phyloP scores from a whole-genome alignment of 1,140 invertebrate species.

The Stegodyphus dumicola region DNA sequence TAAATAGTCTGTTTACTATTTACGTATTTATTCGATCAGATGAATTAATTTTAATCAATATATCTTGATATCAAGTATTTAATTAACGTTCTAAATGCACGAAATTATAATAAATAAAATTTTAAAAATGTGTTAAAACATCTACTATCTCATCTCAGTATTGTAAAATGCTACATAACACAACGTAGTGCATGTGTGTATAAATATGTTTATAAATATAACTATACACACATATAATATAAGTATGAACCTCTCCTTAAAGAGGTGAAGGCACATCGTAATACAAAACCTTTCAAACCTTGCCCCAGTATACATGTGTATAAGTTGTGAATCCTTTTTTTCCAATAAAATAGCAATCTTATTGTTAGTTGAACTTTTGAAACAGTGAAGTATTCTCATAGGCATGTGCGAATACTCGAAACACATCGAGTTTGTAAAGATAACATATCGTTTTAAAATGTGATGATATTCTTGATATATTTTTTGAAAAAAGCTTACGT shows the following conservation, averaged over 20 bases:
- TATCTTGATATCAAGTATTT: neutral
- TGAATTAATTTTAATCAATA: neutral
- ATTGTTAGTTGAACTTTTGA: slow-evolving; percentile 29
- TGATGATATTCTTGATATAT: slow-evolving; percentile 46
- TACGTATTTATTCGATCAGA: neutral
- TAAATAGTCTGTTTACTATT: no score
- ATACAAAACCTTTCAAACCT: slow-evolving; percentile 23
- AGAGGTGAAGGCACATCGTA: slow-evolving; percentile 3
- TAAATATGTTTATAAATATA: neutral
- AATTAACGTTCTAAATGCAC: neutral
- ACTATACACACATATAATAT: neutral
- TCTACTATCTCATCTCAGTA: neutral
- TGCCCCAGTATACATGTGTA: slow-evolving; percentile 14
- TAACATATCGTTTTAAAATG: slow-evolving; percentile 55
- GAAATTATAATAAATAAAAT: slow-evolving; percentile 1
- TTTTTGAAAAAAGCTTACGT: slow-evolving; percentile 40
- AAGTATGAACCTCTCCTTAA: slow-evolving; percentile 19
- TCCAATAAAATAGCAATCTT: slow-evolving; percentile 27
- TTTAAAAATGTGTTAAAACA: neutral
- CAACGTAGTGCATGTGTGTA: slow-evolving; percentile 24
- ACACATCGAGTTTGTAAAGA: slow-evolving; percentile 12
- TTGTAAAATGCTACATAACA: slow-evolving; percentile 49
- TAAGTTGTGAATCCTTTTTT: slow-evolving; percentile 11
- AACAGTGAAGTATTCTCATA: slow-evolving; percentile 16
- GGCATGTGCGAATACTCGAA: slow-evolving; percentile 60